A percentile compares a stretch with the other conserved stretches of the same genome.
Conservation (phyloP, 2,888 invertebrate species). For the Uloborus plumipes region DNA sequence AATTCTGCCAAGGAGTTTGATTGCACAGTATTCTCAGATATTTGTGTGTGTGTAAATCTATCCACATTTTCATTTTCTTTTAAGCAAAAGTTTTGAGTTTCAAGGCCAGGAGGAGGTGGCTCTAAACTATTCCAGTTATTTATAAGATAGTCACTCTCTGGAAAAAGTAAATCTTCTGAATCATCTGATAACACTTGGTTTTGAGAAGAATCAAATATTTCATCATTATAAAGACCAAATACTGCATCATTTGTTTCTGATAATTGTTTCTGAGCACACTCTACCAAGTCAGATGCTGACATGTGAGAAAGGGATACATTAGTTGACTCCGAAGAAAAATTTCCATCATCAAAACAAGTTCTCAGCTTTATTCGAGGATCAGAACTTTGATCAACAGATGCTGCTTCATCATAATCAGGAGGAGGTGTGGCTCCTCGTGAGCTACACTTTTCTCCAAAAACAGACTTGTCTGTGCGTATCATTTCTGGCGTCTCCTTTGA, state of each 20-base stretch:
- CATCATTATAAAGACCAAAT: neutral
- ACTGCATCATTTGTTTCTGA: conserved; percentile 2
- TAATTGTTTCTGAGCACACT: conserved; percentile 30
- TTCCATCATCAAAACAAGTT: conserved; percentile 20
- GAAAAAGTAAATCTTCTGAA: neutral
- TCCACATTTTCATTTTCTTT: neutral
- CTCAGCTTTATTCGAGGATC: conserved; percentile 51
- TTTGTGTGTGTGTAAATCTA: neutral
- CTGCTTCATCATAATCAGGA: conserved; percentile 11
- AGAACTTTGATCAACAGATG: neutral
- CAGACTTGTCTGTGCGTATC: neutral
- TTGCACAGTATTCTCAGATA: neutral
- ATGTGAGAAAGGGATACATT: conserved; percentile 13
- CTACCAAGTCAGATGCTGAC: conserved; percentile 17
- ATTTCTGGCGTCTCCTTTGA: neutral
- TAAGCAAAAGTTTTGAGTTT: conserved; percentile 13
- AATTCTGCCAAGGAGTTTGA: neutral
- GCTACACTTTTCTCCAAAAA: neutral
- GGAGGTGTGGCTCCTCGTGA: conserved; percentile 15
- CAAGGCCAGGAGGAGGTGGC: conserved; percentile 56
- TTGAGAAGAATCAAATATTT: neutral
- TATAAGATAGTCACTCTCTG: neutral
- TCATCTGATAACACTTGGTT: neutral
- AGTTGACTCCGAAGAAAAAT: conserved; percentile 9
- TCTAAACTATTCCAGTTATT: conserved; percentile 33